phyloP scores from a whole-genome alignment of 2,113 vertebrate genomes.

The Suncus etruscus region DNA sequence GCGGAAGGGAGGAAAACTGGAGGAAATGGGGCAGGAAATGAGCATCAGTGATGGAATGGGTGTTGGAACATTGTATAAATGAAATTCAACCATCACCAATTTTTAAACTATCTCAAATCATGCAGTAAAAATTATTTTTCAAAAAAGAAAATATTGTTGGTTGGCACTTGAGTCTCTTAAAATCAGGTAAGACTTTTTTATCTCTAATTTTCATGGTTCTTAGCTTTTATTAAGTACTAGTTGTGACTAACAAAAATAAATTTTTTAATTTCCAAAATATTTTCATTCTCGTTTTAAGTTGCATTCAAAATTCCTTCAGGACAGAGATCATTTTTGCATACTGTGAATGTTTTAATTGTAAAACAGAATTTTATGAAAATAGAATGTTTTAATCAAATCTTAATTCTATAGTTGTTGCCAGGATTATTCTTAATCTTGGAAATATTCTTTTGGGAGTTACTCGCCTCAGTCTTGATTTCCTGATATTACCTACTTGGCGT shows the following conservation, averaged over 20 bases:
- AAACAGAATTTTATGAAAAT: conserved; percentile 42
- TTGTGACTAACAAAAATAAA: conserved; percentile 18
- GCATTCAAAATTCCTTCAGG: conserved; percentile 15
- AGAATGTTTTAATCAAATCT: conserved; percentile 47
- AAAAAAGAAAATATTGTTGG: too few species aligned
- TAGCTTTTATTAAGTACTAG: conserved; percentile 3
- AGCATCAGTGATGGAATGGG: too few species aligned
- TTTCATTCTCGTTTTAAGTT: neutral
- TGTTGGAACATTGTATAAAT: too few species aligned
- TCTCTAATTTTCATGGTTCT: conserved; percentile 28
- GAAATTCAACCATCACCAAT: too few species aligned
- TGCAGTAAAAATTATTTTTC: too few species aligned
- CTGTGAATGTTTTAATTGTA: conserved; percentile 45
- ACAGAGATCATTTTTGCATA: neutral
- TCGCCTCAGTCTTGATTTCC: neutral
- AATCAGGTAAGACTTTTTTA: conserved; percentile 22
- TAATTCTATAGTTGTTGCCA: neutral
- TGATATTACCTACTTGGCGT: neutral
- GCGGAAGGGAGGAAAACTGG: too few species aligned
- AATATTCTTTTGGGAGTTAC: neutral
- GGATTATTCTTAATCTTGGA: conserved; percentile 16
- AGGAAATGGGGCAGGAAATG: too few species aligned
- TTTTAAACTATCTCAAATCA: too few species aligned
- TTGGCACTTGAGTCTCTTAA: neutral
- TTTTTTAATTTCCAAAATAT: too few species aligned